Conservation (phyloP, 2,888 invertebrate genomes). For the Drosophila heteroneura region DNA sequence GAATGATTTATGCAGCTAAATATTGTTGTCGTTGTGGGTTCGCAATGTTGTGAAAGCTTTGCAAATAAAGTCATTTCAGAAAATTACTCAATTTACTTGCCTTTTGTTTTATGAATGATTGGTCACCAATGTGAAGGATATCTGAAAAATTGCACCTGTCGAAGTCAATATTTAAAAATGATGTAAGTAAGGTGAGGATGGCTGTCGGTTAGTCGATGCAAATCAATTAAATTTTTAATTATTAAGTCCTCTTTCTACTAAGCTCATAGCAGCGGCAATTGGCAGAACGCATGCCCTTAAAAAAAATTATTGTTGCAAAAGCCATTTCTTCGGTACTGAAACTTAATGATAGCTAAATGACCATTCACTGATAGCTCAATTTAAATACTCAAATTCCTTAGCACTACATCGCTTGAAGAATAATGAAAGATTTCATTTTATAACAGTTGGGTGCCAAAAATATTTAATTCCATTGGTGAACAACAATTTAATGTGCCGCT, state of each 20-base stretch:
- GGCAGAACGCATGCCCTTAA: not conserved
- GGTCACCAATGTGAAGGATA: not conserved
- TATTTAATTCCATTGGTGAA: not conserved
- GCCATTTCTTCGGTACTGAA: not conserved
- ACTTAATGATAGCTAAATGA: not conserved
- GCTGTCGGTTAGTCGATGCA: not conserved
- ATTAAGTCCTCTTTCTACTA: not conserved
- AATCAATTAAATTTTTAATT: not conserved
- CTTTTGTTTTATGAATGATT: slow-evolving; percentile 15
- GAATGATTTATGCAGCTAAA: slow-evolving; percentile 36
- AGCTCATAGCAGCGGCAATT: not conserved
- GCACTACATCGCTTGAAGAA: not conserved
- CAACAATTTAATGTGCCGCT: not conserved
- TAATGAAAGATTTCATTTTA: not conserved
- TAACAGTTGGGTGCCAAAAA: not conserved
- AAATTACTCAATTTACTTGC: not conserved
- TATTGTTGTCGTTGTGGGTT: slow-evolving; percentile 13
- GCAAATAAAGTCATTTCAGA: slow-evolving; percentile 30
- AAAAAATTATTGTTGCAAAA: not conserved
- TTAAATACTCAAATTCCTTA: not conserved
- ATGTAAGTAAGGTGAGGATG: not conserved
- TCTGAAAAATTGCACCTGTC: slow-evolving; percentile 32
- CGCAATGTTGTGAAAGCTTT: slow-evolving; percentile 8
- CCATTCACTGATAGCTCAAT: not conserved
- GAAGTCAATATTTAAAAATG: not conserved